These are phyloP conservation scores for Drosophila histrio DNA, from an alignment of 2,888 invertebrate genomes.

Conservation along the genomic window DNA sequence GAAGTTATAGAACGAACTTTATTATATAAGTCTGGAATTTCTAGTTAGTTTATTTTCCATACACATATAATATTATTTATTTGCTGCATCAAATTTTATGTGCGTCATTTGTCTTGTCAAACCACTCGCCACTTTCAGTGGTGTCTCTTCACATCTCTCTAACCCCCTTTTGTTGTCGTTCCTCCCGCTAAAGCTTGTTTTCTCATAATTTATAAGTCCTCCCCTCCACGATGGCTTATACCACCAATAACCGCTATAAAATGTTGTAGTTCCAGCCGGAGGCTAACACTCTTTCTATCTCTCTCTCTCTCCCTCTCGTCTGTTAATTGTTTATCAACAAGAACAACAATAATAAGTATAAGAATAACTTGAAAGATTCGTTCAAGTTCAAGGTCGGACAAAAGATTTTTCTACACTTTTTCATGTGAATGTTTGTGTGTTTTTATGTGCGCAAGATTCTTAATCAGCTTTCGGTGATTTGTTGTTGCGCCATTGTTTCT, in stretches of 20 bases:
- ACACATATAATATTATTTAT: background rate
- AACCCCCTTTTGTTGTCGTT: too few species aligned
- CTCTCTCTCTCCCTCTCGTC: slow-evolving; percentile 8
- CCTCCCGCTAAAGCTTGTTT: slow-evolving; percentile 28
- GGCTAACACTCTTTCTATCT: slow-evolving; percentile 2
- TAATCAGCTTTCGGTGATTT: slow-evolving; percentile 30
- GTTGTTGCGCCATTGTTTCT: slow-evolving; percentile 31
- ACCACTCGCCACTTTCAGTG: slow-evolving; percentile 24
- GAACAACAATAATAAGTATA: slow-evolving; percentile 22
- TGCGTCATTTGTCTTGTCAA: slow-evolving; percentile 48
- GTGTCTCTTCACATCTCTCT: background rate
- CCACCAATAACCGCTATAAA: background rate
- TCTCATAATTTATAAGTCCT: slow-evolving; percentile 34
- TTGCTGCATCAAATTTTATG: slow-evolving; percentile 29
- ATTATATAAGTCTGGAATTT: background rate
- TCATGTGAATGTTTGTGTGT: slow-evolving; percentile 12
- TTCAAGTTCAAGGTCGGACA: slow-evolving; percentile 75
- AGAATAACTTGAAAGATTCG: slow-evolving; percentile 50
- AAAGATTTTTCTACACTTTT: slow-evolving; percentile 46
- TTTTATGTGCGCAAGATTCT: slow-evolving; percentile 20
- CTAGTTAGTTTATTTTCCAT: slow-evolving; percentile 15
- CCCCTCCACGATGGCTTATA: background rate
- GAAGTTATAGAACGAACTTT: background rate
- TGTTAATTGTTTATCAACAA: slow-evolving; percentile 54
- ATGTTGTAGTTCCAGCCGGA: slow-evolving; percentile 16